Percentiles rank a stretch among this genome's conserved stretches.
These are phyloP conservation scores for Caenorhabditis sulstoni DNA, from an alignment of 2,888 invertebrate genomes.

Conservation along the genomic window DNA sequence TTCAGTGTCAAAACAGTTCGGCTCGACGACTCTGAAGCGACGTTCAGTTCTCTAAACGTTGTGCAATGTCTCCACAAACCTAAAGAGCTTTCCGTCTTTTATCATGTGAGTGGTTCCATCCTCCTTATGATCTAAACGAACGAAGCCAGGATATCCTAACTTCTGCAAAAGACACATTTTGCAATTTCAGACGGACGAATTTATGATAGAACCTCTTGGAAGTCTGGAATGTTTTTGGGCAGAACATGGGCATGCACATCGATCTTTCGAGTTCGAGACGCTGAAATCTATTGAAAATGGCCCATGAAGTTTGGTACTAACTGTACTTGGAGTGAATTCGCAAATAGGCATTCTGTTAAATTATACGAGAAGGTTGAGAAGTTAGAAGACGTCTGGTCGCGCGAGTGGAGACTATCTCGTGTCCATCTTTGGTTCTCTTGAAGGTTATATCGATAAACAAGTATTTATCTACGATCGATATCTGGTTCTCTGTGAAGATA, in stretches of 20 bases:
- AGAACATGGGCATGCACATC: conserved; percentile 84
- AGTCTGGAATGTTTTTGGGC: conserved; percentile 83
- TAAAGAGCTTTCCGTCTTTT: conserved; percentile 83
- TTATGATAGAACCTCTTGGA: conserved; percentile 81
- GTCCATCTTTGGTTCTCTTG: no score
- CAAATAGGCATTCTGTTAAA: conserved; percentile 36
- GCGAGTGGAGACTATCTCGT: no score
- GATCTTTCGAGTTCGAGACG: conserved; percentile 81
- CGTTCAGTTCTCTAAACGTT: no score
- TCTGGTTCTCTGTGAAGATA: no score
- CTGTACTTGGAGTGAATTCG: conserved; percentile 53
- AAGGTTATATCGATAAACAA: no score
- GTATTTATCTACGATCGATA: no score
- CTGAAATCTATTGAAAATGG: conserved; percentile 42
- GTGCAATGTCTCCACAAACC: conserved; percentile 31
- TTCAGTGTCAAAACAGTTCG: conserved; percentile 83
- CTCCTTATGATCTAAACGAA: conserved; percentile 81
- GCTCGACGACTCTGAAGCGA: conserved; percentile 81
- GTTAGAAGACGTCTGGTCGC: no score
- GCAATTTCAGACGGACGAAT: background rate
- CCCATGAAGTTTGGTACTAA: background rate
- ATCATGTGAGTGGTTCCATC: conserved; percentile 82
- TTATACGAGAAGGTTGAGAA: no score
- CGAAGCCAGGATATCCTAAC: conserved; percentile 84
- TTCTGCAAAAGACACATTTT: conserved; percentile 76